These are phyloP conservation scores for Notodonta ziczac DNA, from an alignment of 2,888 invertebrate genomes.

Conservation along the genomic window DNA sequence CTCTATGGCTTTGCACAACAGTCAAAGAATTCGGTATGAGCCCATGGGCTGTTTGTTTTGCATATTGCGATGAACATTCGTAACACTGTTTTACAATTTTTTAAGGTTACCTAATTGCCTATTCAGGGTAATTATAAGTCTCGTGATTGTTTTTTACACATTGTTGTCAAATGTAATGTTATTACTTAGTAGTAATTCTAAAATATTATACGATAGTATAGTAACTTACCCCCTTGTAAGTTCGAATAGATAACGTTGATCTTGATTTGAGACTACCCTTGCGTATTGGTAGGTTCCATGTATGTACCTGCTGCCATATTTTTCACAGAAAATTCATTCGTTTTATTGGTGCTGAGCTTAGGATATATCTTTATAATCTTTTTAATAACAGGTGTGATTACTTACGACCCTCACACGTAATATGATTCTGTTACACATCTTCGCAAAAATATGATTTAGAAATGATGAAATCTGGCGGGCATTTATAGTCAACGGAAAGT, in stretches of 20 bases:
- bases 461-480: no score
- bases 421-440: no score
- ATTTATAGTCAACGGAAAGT: no score
- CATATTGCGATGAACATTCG: background rate
- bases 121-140: background rate
- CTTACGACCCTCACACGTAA: no score
- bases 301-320: background rate
- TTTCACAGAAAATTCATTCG: background rate
- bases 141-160: background rate
- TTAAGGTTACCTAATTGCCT: background rate
- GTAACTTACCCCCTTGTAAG: background rate
- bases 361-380: no score
- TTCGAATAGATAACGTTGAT: background rate
- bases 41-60: background rate
- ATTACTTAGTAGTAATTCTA: no score
- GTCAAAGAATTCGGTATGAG: background rate
- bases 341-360: background rate
- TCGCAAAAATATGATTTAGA: no score
- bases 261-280: no score
- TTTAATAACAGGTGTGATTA: background rate
- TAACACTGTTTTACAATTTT: background rate
- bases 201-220: no score
- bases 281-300: no score
- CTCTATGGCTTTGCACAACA: background rate
- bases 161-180: no score